Evolutionary conservation across 2,113 vertebrate species (phyloP), one percentile per base, ranked within the genome.

Genomic region (Cavia porcellus): DNA sequence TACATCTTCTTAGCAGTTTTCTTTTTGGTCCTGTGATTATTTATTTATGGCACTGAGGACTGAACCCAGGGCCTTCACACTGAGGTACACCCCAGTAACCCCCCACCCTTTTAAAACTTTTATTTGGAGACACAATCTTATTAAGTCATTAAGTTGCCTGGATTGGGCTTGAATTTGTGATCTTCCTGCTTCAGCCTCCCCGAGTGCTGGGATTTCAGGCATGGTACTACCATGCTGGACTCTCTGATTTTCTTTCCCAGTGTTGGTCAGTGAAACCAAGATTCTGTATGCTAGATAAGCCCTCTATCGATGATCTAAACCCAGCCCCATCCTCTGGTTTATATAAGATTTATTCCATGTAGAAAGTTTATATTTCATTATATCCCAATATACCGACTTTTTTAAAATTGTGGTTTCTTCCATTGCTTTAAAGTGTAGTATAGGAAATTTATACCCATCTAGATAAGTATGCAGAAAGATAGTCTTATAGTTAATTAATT

Each of bases 381-480:
- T 52, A 62, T 38, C 81, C 55, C 5, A 89, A 28, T 55, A 57
- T 89, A 68, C 6, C 94, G 55, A 86, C 35, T 89, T 94, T 79
- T 57, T 19, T 55, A 55, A 81, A 10, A 50, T 30, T 85, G 10
- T 59, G 35, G 70, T 47, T 96, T 86, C 59, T 90, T 77, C n/a
- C 17, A 52, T 42, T 89, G 68, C 19, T 72, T 79, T 74, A 88
- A 96, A 88, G 72, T 20, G 42, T 3, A 86, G 57, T 24, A 32
- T 3, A 86, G 62, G 86, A 84, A 50, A 64, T 81, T 9, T 81
- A 45, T 45, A 50, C 28, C 50, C 3, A 87, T 50, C 32, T 87
- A 81, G 75, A 45, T 88, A 86, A 86, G 47, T n/a, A 89, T 83
- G 70, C 38, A 95, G 35, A 93, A 66, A 79, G 66, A 86, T 9